phyloP scores from a whole-genome alignment of 2,888 invertebrate genomes.

The Phrixothrix hirtus region DNA sequence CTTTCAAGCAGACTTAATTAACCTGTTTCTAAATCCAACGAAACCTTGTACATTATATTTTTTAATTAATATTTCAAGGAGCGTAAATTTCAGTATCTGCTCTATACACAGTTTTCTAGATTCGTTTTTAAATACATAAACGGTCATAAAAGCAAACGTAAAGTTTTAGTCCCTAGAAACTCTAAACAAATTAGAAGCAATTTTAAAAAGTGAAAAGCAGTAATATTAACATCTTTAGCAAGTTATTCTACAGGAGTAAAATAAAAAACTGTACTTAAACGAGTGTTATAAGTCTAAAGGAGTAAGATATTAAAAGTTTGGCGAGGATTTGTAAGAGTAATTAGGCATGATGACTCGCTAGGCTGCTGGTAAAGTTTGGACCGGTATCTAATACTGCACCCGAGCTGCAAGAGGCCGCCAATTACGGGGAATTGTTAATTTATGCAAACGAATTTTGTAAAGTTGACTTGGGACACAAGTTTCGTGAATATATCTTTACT shows the following conservation, averaged over 20 bases:
- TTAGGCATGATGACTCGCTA: conserved; percentile 47
- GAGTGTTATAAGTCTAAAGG: conserved; percentile 32
- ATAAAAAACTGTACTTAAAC: conserved; percentile 24
- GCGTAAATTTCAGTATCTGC: no score
- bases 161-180: conserved; percentile 22
- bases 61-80: no score
- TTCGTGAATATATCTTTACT: conserved; percentile 27
- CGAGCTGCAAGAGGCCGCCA: conserved; percentile 37
- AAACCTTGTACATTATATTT: no score
- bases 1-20: no score
- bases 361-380: conserved; percentile 36
- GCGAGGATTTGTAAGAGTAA: conserved; percentile 49
- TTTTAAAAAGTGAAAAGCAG: conserved; percentile 31
- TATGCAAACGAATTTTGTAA: conserved; percentile 46
- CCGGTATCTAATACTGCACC: conserved; percentile 38
- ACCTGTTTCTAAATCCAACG: no score
- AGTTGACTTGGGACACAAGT: conserved; percentile 35
- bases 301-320: conserved; percentile 48
- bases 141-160: conserved; percentile 15
- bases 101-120: no score
- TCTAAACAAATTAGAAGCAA: conserved; percentile 34
- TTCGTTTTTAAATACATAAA: no score
- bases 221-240: conserved; percentile 28
- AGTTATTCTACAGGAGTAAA: conserved; percentile 14
- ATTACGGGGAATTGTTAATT: conserved; percentile 48